phyloP scores from a whole-genome alignment of 2,888 invertebrate genomes.

The Leptinotarsa juncta region DNA sequence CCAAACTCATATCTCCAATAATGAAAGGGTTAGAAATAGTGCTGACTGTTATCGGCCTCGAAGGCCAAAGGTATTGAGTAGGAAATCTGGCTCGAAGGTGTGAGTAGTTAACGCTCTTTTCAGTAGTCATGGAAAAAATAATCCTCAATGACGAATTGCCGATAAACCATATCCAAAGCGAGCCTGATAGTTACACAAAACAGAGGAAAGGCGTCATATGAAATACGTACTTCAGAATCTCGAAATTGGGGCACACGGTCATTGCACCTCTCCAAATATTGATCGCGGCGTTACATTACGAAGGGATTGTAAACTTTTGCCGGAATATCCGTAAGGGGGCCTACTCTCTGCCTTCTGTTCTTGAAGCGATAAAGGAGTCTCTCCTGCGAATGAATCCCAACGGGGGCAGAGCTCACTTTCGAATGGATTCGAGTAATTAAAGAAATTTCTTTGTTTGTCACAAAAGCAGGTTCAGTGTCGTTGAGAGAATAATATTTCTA shows the following conservation, averaged over 20 bases:
- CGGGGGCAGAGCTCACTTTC: slow-evolving; percentile 1
- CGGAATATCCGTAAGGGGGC: slow-evolving; percentile 5
- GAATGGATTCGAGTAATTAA: not conserved
- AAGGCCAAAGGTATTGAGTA: no score
- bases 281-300: slow-evolving; percentile 35
- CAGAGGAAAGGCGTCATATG: not conserved
- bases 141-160: not conserved
- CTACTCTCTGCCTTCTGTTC: not conserved
- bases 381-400: not conserved
- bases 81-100: no score
- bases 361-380: slow-evolving; percentile 6
- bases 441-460: slow-evolving; percentile 1
- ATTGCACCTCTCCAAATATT: slow-evolving; percentile 38
- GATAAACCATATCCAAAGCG: not conserved
- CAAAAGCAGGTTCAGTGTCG: not conserved
- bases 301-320: slow-evolving; percentile 31
- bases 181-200: not conserved
- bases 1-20: no score
- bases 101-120: no score
- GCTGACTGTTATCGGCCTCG: no score
- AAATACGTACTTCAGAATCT: slow-evolving; percentile 26
- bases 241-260: slow-evolving; percentile 35
- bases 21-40: no score
- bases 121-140: not conserved
- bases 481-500: not conserved